Conservation (phyloP, 2,113 vertebrate genomes). For the Ondatra zibethicus region DNA sequence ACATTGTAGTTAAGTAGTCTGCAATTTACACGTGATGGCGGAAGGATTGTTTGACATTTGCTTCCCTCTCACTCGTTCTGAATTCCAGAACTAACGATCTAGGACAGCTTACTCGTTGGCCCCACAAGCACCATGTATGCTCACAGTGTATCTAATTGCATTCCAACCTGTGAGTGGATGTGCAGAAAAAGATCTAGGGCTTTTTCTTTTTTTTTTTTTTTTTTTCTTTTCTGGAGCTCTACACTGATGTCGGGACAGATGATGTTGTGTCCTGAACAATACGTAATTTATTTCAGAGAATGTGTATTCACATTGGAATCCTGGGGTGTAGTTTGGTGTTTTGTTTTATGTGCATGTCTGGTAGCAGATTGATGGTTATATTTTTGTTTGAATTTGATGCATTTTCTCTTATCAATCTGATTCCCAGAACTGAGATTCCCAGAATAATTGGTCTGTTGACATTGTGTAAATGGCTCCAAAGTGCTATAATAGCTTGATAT, state of each 20-base stretch:
- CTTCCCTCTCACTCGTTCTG: slow-evolving; percentile 60
- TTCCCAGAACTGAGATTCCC: slow-evolving; percentile 60
- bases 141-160: slow-evolving; percentile 50
- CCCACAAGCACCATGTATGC: not conserved
- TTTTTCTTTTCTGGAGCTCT: not conserved
- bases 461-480: not conserved
- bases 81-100: slow-evolving; percentile 17
- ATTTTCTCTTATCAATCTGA: slow-evolving; percentile 32
- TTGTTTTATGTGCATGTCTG: slow-evolving; percentile 29
- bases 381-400: slow-evolving; percentile 57
- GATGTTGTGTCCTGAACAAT: slow-evolving; percentile 44
- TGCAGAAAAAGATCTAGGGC: not conserved
- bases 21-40: slow-evolving; percentile 76
- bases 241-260: not conserved
- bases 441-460: slow-evolving; percentile 55
- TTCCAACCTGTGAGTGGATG: not conserved
- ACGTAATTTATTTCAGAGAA: slow-evolving; percentile 35
- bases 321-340: slow-evolving; percentile 22
- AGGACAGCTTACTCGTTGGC: not conserved
- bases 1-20: slow-evolving; percentile 73
- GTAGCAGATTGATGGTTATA: slow-evolving; percentile 45
- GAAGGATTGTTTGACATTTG: slow-evolving; percentile 76
- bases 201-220: too few species aligned
- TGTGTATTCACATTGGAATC: slow-evolving; percentile 27
- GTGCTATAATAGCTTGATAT: not conserved